Base-by-base conservation (phyloP, 2,797 vertebrate species). In the Gymnothorax javanicus region DNA sequence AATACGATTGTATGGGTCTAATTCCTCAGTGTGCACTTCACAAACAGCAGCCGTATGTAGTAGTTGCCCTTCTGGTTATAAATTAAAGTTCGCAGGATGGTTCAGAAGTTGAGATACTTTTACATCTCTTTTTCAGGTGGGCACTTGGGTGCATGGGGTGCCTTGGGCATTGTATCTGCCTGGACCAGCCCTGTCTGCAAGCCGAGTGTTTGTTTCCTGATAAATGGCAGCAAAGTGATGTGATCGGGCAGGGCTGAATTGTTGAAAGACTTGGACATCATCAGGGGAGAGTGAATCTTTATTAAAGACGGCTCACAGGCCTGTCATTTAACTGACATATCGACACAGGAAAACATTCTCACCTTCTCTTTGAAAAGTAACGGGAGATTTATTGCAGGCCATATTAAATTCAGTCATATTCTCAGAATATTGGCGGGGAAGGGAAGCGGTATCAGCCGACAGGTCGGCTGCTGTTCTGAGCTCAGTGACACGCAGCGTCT, bases 221-320 rank as follows among this genome's bases (percentile, higher is more conserved):
- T 89, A 89, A 90, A 91, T 85, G 87, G 82, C 77, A 88, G 89
- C 77, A 67, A 77, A 87, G 89, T 89, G 87, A 71, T 57, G 64
- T 89, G 0, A 52, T 79, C 85, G 67, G 71, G 59, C 52, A 84
- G 25, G 27, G 62, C 7, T 84, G 50, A 83, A 77, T 17, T 60
- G 9, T 56, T 67, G 23, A 67, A 23, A 69, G 79, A 82, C 59
- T n/a, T 27, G 60, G 17, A 86, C 60, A 83, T 25, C 64, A 57
- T 77, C 84, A 82, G 85, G 52, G 69, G 86, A 60, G 82, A 83
- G 60, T 7, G 25, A 25, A 82, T 82, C 59, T 75, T 60, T 88
- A 59, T 89, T 12, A 23, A 87, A 57, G 86, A 82, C 17, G 84
- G 64, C 90, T 93, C 71, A 89, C 89, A 89, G 64, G 27, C 86